Evolutionary conservation across 2,113 vertebrate genomes (phyloP).

Genomic region (Pterocles orientalis): DNA sequence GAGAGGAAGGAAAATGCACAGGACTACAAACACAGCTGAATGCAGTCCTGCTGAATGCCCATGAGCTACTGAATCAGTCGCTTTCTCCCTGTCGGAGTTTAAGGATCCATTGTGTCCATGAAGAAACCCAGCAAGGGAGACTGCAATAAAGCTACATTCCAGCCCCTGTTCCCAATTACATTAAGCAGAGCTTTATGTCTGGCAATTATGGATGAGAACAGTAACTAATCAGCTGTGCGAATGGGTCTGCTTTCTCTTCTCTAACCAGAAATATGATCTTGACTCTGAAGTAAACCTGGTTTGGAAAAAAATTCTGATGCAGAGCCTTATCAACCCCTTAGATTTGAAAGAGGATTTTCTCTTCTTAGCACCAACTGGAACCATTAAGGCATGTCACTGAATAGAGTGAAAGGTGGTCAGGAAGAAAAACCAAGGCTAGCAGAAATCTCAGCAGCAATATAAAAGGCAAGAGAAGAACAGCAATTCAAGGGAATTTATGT

Average conservation of each 20-base stretch:
- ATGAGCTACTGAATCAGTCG: not conserved
- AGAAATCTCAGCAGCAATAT: conserved; percentile 14
- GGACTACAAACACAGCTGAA: not conserved
- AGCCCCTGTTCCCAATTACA: not conserved
- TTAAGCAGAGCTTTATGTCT: not conserved
- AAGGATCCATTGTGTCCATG: not conserved
- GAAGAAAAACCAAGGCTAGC: not conserved
- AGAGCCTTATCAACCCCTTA: not conserved
- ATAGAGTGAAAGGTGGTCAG: not conserved
- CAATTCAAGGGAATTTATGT: conserved; percentile 57
- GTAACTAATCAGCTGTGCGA: not conserved
- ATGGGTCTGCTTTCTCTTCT: not conserved
- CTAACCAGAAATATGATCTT: not conserved
- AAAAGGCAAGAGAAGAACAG: conserved; percentile 29
- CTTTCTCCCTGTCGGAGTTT: not conserved
- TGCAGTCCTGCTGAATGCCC: not conserved
- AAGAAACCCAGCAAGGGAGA: not conserved
- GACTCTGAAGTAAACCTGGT: not conserved
- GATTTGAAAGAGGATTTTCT: not conserved
- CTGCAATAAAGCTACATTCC: not conserved
- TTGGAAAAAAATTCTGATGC: not conserved
- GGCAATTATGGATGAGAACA: not conserved
- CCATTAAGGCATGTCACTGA: not conserved
- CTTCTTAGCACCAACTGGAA: not conserved
- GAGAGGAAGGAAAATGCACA: not conserved